Evolutionary conservation across 2,888 invertebrate species (phyloP), one percentile per base, ranked within the genome.

Genomic region (Tortricodes alternella): DNA sequence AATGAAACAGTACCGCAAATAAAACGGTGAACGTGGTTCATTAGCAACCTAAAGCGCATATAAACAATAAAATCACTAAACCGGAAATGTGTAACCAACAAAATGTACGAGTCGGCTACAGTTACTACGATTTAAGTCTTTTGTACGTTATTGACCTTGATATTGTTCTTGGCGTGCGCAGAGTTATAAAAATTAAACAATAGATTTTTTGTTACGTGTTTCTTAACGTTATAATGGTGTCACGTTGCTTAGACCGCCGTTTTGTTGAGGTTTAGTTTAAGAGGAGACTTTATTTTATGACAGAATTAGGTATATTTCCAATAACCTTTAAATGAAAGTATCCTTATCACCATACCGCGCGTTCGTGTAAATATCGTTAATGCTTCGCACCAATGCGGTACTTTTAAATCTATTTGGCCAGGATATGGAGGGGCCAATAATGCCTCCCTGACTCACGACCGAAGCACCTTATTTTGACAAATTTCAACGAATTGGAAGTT

Each of bases 141-240:
- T 56, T 50, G 56, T 56, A 50, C 50, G 49, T 23, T 44, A 44
- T 56, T 56, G 50, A 56, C 56, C 56, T 56, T 56, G 56, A 50
- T 56, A 50, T 13, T 43, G 43, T 56, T 56, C 49, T 56, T 56
- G 44, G 50, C 56, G 56, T 56, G 56, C 49, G 56, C 37, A 37
- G 43, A 16, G 15, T 38, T 37, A 44, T 56, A 56, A 56, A 51
- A 50, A 56, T 44, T 50, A 56, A 56, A 56, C 50, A 56, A 56
- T 56, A 56, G 56, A 37, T 56, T 56, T n/a, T 55, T 56, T 56
- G 56, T 56, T 56, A 50, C 56, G 56, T 56, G 56, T 56, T 56
- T 50, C 50, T 50, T 29, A 50, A 50, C 37, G 49, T 43, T 49
- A 49, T 38, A 56, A 38, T 38, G 49, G 56, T 56, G 56, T 56